phyloP scores from a whole-genome alignment of 2,888 invertebrate genomes.

The Sceliomorpha sp. region DNA sequence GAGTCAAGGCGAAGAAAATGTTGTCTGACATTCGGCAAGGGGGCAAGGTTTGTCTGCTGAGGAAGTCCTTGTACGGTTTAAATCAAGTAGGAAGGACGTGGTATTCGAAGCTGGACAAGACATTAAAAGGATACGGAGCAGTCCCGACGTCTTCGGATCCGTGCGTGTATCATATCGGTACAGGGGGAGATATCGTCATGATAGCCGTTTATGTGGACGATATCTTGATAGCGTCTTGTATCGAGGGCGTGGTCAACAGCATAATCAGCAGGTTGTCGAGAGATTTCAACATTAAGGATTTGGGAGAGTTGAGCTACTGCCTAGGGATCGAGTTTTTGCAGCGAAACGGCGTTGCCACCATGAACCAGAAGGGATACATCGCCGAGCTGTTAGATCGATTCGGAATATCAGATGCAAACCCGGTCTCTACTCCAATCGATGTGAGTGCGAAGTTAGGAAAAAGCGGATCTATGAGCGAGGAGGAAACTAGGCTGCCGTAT shows the following conservation, averaged over 20 bases:
- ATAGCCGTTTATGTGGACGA: conserved; percentile 49
- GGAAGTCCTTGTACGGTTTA: conserved; percentile 57
- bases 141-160: conserved; percentile 29
- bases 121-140: conserved; percentile 18
- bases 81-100: conserved; percentile 53
- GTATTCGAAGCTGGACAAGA: conserved; percentile 34
- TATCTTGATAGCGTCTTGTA: conserved; percentile 28
- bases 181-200: conserved; percentile 19
- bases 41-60: conserved; percentile 49
- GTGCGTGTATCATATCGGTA: conserved; percentile 27
- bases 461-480: not conserved
- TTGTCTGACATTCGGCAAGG: conserved; percentile 24
- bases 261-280: not conserved
- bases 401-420: conserved; percentile 31
- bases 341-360: not conserved
- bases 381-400: conserved; percentile 6
- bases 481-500: conserved; percentile 16
- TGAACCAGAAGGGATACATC: conserved; percentile 29
- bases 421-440: conserved; percentile 25
- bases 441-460: not conserved
- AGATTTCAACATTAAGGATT: conserved; percentile 22
- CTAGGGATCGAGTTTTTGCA: conserved; percentile 28
- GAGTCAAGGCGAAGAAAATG: conserved; percentile 12
- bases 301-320: conserved; percentile 21
- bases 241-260: not conserved